Evolutionary conservation across 2,888 invertebrate species (phyloP).

Genomic region (Halictus ligatus): DNA sequence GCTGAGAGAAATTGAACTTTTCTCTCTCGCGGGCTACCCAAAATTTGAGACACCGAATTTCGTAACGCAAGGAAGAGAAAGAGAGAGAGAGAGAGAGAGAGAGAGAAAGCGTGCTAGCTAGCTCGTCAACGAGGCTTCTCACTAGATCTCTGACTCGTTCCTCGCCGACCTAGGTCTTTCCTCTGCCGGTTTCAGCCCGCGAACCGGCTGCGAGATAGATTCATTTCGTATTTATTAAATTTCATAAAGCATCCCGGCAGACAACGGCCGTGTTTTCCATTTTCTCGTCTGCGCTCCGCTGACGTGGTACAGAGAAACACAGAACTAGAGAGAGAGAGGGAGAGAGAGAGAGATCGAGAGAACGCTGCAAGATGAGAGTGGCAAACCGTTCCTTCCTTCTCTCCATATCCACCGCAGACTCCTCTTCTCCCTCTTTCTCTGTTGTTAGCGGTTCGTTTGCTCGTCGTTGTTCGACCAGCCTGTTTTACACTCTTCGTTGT

Average conservation of each 20-base stretch:
- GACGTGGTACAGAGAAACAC: constrained; percentile 8
- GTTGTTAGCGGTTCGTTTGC: background rate
- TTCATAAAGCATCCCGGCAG: constrained; percentile 76
- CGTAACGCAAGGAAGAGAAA: background rate
- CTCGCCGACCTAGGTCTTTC: constrained; percentile 23
- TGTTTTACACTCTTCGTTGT: constrained; percentile 77
- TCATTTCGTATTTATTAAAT: constrained; percentile 83
- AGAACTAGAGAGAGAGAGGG: constrained; percentile 26
- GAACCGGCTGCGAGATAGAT: constrained; percentile 67
- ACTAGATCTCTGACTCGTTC: constrained; percentile 29
- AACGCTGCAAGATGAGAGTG: constrained; percentile 74
- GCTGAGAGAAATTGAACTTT: too few relatives aligned
- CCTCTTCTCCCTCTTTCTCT: background rate
- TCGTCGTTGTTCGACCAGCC: constrained; percentile 58
- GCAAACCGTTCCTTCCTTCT: constrained; percentile 11
- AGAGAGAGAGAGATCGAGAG: constrained; percentile 32
- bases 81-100: too few relatives aligned
- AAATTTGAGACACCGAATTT: background rate
- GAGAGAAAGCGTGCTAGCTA: constrained; percentile 11
- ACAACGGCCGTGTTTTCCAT: constrained; percentile 81
- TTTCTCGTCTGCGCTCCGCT: constrained; percentile 75
- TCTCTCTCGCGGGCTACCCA: background rate
- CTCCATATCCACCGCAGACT: background rate
- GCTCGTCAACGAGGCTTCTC: constrained; percentile 48
- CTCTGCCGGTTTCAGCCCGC: constrained; percentile 26